Evolutionary conservation across 2,113 vertebrate genomes (phyloP), one percentile per base, ranked within the genome.

Genomic region (Patagioenas fasciata): DNA sequence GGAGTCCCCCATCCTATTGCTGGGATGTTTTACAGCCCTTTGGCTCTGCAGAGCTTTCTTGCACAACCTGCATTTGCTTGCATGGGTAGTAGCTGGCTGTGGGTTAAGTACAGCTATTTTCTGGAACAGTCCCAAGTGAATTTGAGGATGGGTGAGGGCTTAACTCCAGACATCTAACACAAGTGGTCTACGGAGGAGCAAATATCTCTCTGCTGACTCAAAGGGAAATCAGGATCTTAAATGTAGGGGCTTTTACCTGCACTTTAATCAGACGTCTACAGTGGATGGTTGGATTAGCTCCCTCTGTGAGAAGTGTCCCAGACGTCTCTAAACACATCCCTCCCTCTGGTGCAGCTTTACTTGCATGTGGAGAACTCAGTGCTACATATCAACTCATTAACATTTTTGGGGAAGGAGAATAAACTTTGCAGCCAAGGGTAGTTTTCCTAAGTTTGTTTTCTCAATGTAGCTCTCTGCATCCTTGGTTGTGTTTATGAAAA

Each of bases 391-490:
- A 79, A 18, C 44, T 75, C 77, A 29, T 57, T 71, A 75, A 61
- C 14, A 29, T 58, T 88, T 83, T 67, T 75, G 73, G 51, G 62
- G 57, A 86, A 42, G 70, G 50, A 92, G 88, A 58, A 66, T 71
- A 89, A 93, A 75, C 51, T 95, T 95, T 94, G 89, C 85, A 96
- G 89, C 95, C 96, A 94, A 92, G 86, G 67, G 57, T 16, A 89
- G 85, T 92, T 95, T 91, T 70, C 87, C 54, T 91, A 72, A 70
- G 64, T 82, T 80, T 95, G 60, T 92, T 96, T 96, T 89, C 70
- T 80, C 77, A 91, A 29, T 65, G 87, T 25, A 93, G 54, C 56
- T 70, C 85, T 69, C 57, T 53, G 73, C 72, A 84, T 79, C 85
- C 60, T 88, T 72, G 54, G 74, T 47, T 25, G 40, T 88, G 89